These are phyloP conservation scores for Colistium nudipinnis DNA, from an alignment of 2,113 vertebrate species.

Conservation along the genomic window DNA sequence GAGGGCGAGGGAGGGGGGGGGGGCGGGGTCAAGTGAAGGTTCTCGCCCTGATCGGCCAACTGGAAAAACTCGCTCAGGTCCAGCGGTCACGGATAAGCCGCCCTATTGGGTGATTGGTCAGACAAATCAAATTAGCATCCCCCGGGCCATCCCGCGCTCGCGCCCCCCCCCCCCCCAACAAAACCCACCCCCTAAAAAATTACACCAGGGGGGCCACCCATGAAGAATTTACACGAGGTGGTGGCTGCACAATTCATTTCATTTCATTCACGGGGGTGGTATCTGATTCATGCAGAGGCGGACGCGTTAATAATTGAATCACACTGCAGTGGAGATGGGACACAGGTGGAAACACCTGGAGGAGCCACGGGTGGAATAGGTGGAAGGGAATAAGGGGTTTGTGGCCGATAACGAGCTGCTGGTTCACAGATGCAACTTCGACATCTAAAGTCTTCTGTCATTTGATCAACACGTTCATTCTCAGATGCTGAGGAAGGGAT, in stretches of 20 bases:
- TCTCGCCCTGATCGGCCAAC: constrained; percentile 74
- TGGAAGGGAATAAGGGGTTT: no score
- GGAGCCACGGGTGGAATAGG: background rate
- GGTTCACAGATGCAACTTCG: no score
- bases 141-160: constrained; percentile 30
- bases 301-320: background rate
- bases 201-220: no score
- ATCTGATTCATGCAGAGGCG: background rate
- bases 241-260: constrained; percentile 26
- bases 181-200: no score
- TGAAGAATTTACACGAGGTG: constrained; percentile 53
- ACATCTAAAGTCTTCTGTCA: no score
- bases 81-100: constrained; percentile 78
- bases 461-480: no score
- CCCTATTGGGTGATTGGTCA: constrained; percentile 71
- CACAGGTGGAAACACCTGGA: background rate
- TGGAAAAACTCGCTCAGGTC: constrained; percentile 78
- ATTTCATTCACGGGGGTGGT: constrained; percentile 21
- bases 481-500: no score
- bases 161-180: no score
- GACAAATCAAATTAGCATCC: constrained; percentile 80
- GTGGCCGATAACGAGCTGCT: no score
- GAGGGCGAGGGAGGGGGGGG: constrained; percentile 33
- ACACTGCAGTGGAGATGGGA: background rate
- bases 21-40: constrained; percentile 81